These are phyloP conservation scores for Hipposideros larvatus DNA, from an alignment of 2,797 vertebrate species.

Conservation along the genomic window DNA sequence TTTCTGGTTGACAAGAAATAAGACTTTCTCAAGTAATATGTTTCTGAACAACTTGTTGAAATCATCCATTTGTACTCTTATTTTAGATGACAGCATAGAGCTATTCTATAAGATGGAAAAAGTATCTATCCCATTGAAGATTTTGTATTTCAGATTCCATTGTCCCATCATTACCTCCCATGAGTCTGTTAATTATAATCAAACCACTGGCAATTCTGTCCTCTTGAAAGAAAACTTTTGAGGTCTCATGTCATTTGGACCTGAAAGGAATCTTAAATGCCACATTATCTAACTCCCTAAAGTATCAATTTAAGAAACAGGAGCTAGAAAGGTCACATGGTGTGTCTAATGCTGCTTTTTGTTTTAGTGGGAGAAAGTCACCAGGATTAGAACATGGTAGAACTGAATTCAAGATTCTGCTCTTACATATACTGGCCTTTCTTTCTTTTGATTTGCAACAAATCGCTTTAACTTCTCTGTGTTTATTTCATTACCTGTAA, in stretches of 20 bases:
- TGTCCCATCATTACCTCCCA: not conserved
- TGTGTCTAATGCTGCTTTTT: not conserved
- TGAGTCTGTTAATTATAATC: not conserved
- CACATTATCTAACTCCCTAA: no score
- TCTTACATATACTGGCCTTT: not conserved
- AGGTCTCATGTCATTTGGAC: not conserved
- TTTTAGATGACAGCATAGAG: not conserved
- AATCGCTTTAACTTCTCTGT: not conserved
- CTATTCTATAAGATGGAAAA: not conserved
- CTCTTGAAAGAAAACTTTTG: not conserved
- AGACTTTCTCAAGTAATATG: not conserved
- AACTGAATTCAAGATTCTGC: not conserved
- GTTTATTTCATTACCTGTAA: not conserved
- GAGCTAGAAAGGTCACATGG: not conserved
- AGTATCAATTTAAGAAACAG: not conserved
- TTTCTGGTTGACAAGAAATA: not conserved
- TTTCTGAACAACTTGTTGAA: not conserved
- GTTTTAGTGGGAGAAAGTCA: rapidly evolving
- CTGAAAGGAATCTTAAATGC: not conserved
- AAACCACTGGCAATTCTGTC: not conserved
- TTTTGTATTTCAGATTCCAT: not conserved
- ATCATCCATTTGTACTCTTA: not conserved
- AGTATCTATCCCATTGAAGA: not conserved
- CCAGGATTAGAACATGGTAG: not conserved
- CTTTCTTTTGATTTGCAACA: not conserved